A percentile compares a stretch with the other conserved stretches of the same genome.
Evolutionary conservation across 2,888 invertebrate species (phyloP).

Genomic region (Deilephila porcellus): DNA sequence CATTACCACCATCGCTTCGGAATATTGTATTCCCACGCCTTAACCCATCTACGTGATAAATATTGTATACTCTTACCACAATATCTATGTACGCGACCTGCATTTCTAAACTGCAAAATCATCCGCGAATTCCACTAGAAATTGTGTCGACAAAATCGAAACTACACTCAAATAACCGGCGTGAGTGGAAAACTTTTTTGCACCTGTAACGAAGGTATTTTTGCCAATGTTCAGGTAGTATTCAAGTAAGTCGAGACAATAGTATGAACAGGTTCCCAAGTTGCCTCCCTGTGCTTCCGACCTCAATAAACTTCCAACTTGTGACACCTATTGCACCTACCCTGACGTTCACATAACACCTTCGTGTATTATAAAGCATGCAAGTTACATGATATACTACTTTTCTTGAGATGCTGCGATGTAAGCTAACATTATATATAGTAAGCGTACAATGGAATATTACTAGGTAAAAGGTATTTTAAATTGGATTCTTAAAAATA

Average conservation of each 20-base stretch:
- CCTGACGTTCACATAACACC: slow-evolving; percentile 36
- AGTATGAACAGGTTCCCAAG: slow-evolving; percentile 34
- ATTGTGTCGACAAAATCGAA: background rate
- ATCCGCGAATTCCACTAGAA: background rate
- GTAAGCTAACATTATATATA: background rate
- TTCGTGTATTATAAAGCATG: slow-evolving; percentile 20
- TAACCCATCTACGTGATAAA: no score
- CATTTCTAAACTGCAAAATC: background rate
- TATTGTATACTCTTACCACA: no score
- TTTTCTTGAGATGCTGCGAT: background rate
- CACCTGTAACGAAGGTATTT: slow-evolving; percentile 14
- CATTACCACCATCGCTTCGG: no score
- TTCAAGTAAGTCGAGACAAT: slow-evolving; percentile 15
- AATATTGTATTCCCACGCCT: no score
- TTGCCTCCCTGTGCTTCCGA: slow-evolving; percentile 32
- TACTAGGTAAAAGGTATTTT: background rate
- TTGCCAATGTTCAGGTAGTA: slow-evolving; percentile 10
- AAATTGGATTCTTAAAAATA: no score
- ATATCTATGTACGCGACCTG: no score
- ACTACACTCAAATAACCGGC: background rate
- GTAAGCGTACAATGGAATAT: background rate
- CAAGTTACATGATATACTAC: slow-evolving; percentile 8
- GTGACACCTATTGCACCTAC: slow-evolving; percentile 40
- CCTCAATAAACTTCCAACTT: slow-evolving; percentile 39
- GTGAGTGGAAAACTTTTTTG: background rate